Evolutionary conservation across 2,797 vertebrate species (phyloP), one percentile per base, ranked within the genome.

Genomic region (Danio albolineatus): DNA sequence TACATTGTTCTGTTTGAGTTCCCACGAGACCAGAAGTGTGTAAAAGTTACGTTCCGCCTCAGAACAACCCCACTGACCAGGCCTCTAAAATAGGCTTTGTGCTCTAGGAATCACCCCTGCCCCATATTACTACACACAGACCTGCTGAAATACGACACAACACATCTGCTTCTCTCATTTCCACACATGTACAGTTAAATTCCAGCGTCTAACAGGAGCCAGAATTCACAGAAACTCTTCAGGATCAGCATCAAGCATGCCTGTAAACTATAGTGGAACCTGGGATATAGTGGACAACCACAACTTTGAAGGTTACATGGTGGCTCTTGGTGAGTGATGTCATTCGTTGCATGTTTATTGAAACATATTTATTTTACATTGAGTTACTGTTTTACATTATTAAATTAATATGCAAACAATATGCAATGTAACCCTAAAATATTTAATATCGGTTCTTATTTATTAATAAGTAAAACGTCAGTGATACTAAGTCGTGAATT

Each of bases 281-380:
- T 96, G 96, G 96, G 94, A 94, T 85, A 89, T 97, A 2, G 74
- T 91, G 87, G 95, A 93, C 82, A 96, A 90, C 85, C 92, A 94
- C 70, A 97, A 97, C 88, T 92, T 94, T 61, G 94, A 97, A 74
- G 90, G 88, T 65, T 97, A 95, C 65, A 95, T 97, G 96, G 54
- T 91, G 70, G 91, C 94, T 53, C 89, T 97, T 73, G 95, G 97
- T 96, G 89, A 89, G 95, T 82, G 54, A 9, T 48, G 8, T 44
- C 21, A 8, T 67, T 51, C 2, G 38, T 60, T 17, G 46, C 14
- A 49, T 16, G 6, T 60, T 0, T 59, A 44, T 44, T 44, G 44
- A 5, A 5, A n/a, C n/a, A n/a, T n/a, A n/a, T n/a, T n/a, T n/a
- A n/a, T n/a, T n/a, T n/a, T n/a, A n/a, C n/a, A n/a, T n/a, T n/a